Percentiles rank a stretch among this genome's conserved stretches.
phyloP scores from a whole-genome alignment of 2,113 vertebrate genomes.

The Smithornis capensis region DNA sequence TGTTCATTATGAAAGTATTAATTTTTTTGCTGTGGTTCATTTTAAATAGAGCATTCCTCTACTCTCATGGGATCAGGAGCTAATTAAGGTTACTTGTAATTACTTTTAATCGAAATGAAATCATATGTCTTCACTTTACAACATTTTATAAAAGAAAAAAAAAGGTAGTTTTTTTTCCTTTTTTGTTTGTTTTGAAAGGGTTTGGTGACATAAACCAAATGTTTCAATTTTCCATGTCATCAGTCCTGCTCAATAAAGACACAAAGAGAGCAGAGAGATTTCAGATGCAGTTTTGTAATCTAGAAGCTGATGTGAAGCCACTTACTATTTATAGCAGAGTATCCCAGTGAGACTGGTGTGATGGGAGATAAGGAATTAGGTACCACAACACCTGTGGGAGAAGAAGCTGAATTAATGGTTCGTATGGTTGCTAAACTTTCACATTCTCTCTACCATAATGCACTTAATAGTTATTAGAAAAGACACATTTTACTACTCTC shows the following conservation, averaged over 20 bases:
- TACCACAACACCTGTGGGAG: background rate
- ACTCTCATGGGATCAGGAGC: background rate
- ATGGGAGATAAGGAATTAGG: background rate
- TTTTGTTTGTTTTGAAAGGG: background rate
- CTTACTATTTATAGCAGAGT: background rate
- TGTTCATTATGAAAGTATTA: background rate
- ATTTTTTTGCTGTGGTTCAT: background rate
- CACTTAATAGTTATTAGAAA: background rate
- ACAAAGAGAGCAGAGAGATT: background rate
- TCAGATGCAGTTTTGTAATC: background rate
- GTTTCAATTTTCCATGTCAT: background rate
- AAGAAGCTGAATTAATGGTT: background rate
- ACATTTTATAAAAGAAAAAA: background rate
- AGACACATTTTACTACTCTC: background rate
- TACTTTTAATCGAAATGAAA: constrained; percentile 1
- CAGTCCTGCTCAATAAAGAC: background rate
- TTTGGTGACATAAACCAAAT: background rate
- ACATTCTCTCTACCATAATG: background rate
- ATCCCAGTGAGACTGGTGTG: background rate
- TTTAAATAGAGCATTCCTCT: background rate
- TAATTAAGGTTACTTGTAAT: constrained; percentile 40
- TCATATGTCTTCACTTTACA: background rate
- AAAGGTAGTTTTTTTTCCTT: background rate
- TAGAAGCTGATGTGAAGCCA: background rate
- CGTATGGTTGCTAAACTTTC: background rate